A percentile compares a stretch with the other conserved stretches of the same genome.
Evolutionary conservation across 2,113 vertebrate genomes (phyloP).

Genomic region (Coturnix japonica): DNA sequence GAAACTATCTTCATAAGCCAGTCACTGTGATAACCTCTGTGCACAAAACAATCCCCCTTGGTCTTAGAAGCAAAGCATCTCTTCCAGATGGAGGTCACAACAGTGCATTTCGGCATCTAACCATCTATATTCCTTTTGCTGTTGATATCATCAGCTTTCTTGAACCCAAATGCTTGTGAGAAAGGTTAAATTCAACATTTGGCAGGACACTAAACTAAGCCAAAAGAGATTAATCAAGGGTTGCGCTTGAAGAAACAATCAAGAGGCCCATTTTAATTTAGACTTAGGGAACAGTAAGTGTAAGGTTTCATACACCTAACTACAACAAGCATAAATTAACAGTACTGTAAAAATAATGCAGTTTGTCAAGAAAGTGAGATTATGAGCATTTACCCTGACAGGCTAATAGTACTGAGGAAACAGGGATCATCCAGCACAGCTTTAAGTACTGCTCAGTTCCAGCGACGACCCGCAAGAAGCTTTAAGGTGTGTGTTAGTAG

Average conservation of each 20-base stretch:
- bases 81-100: neutral
- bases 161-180: constrained; percentile 17
- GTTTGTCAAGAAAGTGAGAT: neutral
- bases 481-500: neutral
- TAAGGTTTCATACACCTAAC: neutral
- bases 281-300: neutral
- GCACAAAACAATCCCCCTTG: neutral
- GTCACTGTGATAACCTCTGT: neutral
- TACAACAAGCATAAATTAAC: neutral
- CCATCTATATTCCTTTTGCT: neutral
- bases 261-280: neutral
- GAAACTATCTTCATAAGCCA: constrained; percentile 29
- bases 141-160: neutral
- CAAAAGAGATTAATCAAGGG: neutral
- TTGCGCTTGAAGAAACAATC: constrained; percentile 30
- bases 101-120: neutral
- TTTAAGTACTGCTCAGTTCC: neutral
- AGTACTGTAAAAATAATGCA: neutral
- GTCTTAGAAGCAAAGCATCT: constrained; percentile 44
- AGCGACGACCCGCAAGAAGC: neutral
- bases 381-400: neutral
- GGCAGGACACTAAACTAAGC: neutral
- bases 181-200: constrained; percentile 10
- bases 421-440: neutral
- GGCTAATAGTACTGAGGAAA: neutral